Evolutionary conservation across 2,797 vertebrate genomes (phyloP).

Genomic region (Lates japonicus): DNA sequence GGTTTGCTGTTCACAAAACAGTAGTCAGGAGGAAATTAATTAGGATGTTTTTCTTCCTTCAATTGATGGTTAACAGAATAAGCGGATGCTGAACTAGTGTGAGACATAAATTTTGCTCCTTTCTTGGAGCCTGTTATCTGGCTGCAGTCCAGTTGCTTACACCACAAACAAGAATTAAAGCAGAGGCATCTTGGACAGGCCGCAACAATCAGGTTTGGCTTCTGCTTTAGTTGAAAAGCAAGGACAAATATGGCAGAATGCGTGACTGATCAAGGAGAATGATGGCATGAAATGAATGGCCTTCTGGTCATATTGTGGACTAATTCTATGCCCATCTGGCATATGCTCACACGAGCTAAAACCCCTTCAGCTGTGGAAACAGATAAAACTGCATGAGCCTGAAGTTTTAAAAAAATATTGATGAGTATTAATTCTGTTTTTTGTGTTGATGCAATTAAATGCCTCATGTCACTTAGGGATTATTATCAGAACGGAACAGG

Average conservation of each 20-base stretch:
- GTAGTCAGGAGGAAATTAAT: conserved; percentile 19
- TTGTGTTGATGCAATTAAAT: conserved; percentile 52
- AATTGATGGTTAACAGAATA: conserved; percentile 33
- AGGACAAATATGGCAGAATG: conserved; percentile 38
- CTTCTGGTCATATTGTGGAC: conserved; percentile 55
- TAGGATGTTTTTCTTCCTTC: background rate
- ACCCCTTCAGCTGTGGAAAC: conserved; percentile 61
- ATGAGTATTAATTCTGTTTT: conserved; percentile 52
- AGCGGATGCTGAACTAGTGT: conserved; percentile 15
- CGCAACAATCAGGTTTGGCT: conserved; percentile 14
- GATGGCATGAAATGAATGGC: conserved; percentile 59
- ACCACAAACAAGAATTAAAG: conserved; percentile 20
- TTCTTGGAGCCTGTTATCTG: conserved; percentile 29
- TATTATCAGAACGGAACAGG: conserved; percentile 43
- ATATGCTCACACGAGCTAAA: conserved; percentile 51
- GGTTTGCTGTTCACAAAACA: background rate
- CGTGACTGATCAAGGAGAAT: conserved; percentile 52
- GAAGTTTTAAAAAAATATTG: conserved; percentile 55
- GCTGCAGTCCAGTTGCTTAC: conserved; percentile 6
- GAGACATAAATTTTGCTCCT: background rate
- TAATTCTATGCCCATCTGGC: conserved; percentile 69
- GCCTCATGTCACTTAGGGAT: conserved; percentile 55
- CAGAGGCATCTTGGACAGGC: conserved; percentile 13
- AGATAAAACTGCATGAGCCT: conserved; percentile 50
- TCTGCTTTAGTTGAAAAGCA: conserved; percentile 32